A percentile compares a stretch with the other conserved stretches of the same genome.
Evolutionary conservation across 1,140 invertebrate species (phyloP).

Genomic region (Saxidomus purpurata): DNA sequence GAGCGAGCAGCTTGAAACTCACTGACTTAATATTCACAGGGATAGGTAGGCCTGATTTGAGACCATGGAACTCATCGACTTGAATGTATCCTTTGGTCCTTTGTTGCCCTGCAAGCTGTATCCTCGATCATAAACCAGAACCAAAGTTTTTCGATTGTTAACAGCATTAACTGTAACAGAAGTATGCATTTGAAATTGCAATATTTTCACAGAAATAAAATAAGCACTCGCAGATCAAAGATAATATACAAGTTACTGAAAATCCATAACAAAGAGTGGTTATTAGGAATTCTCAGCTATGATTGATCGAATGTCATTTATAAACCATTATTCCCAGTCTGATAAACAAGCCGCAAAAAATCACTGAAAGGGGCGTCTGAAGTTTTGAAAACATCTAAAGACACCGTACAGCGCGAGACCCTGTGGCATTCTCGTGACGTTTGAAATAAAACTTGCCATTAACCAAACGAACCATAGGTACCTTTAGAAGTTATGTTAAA

Average conservation of each 20-base stretch:
- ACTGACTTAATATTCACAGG: no score
- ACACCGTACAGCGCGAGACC: neutral
- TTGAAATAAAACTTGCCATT: neutral
- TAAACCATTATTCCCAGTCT: neutral
- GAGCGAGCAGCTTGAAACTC: no score
- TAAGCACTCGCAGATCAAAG: neutral
- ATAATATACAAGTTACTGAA: neutral
- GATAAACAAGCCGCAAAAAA: neutral
- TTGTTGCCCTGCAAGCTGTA: no score
- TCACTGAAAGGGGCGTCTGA: neutral
- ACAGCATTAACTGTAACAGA: no score
- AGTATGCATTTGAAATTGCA: neutral
- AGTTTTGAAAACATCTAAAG: neutral
- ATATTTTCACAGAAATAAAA: neutral
- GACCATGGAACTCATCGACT: no score
- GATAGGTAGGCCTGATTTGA: no score
- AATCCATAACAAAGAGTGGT: neutral
- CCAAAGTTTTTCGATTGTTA: no score
- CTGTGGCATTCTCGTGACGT: neutral
- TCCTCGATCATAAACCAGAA: no score
- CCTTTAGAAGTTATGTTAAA: conserved; percentile 6
- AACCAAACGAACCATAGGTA: neutral
- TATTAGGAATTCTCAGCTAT: neutral
- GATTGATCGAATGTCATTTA: neutral
- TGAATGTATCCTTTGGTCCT: no score